These are phyloP conservation scores for Sakesphorus luctuosus DNA, from an alignment of 2,113 vertebrate genomes.

Conservation along the genomic window DNA sequence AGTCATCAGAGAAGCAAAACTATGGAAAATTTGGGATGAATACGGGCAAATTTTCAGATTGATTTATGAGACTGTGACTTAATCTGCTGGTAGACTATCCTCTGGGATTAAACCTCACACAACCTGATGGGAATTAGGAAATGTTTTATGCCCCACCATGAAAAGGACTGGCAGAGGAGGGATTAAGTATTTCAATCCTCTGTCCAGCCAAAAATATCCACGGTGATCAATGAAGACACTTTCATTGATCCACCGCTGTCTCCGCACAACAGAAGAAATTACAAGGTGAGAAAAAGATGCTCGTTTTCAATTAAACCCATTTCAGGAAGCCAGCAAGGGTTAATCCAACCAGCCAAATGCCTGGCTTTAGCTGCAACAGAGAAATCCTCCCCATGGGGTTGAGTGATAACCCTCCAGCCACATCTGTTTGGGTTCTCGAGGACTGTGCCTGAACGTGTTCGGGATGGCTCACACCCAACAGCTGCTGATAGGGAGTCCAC, in stretches of 20 bases:
- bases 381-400: background rate
- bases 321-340: background rate
- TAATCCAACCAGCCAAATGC: background rate
- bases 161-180: background rate
- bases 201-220: background rate
- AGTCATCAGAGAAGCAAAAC: background rate
- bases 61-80: background rate
- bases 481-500: background rate
- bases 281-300: background rate
- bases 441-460: background rate
- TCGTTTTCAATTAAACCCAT: background rate
- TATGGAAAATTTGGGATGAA: background rate
- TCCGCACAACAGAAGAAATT: background rate
- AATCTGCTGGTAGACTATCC: background rate
- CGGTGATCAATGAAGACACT: background rate
- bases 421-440: background rate
- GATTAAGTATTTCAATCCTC: background rate
- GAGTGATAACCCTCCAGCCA: background rate
- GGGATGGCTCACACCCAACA: background rate
- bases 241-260: background rate
- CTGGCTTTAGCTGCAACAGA: background rate
- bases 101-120: background rate
- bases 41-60: background rate
- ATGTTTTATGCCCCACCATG: background rate
- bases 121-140: background rate